Evolutionary conservation across 30 jellyfish, hydroid and myxozoan species (phyloP), one percentile per base, ranked within the genome.

Genomic region (Cassiopea xamachana): DNA sequence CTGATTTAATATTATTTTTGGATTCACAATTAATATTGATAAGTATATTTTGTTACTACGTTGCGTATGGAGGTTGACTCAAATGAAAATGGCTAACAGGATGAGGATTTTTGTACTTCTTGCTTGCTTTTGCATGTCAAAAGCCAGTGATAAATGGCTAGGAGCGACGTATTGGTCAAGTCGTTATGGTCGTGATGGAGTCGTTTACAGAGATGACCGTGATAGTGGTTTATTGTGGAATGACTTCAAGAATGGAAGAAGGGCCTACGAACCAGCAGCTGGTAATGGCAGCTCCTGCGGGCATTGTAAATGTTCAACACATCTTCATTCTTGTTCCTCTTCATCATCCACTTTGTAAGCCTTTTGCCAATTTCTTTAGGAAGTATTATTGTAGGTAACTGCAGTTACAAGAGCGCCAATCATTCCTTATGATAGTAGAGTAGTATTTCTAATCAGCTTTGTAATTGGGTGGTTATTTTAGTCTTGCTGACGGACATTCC

Each of bases 131-230:
- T 55, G 64, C 64, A 55, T 55, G 64, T 10, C 12, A 3, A 3
- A 55, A 6, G 64, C 12, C 64, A 10, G 10, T 10, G 7, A 84
- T 39, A 51, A 60, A 3, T 85, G 93, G 93, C 46, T 44, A 9
- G 96, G 96, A 47, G 58, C 45, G n/a, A 46, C 61, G 1, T 89
- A 89, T 64, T 89, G 96, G 96, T 79, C 86, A 18, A 50, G 50
- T 16, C 87, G 96, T n/a, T 89, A 89, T 61, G 62, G 79, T 0
- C 43, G 45, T 12, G 91, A 74, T 71, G 96, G 92, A 19, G 49
- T 89, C 44, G 9, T 48, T 19, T 89, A 80, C 51, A 44, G 75
- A n/a, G 92, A 80, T 44, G 18, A 49, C 72, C 12, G 73, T 10
- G 60, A 60, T 50, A 72, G 90, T 87, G 84, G 81, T 8, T 78